A percentile compares a stretch with the other conserved stretches of the same genome.
Evolutionary conservation across 2,797 vertebrate genomes (phyloP).

Genomic region (Chelidonichthys spinosus): DNA sequence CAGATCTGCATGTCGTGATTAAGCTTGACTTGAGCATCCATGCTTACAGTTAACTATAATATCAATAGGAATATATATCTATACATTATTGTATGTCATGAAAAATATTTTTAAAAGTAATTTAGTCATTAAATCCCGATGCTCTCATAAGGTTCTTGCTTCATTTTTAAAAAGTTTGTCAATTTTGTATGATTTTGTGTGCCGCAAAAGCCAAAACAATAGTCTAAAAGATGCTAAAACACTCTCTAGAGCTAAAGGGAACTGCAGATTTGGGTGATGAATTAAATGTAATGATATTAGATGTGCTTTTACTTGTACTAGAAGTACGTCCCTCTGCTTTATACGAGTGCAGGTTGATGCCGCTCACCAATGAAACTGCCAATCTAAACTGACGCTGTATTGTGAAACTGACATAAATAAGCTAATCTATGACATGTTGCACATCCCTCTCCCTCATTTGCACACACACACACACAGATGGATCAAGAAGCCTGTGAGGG

Average conservation of each 20-base stretch:
- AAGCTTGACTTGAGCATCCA: neutral
- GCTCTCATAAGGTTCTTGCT: neutral
- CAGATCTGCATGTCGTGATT: neutral
- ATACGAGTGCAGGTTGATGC: neutral
- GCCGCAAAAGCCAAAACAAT: neutral
- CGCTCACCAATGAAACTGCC: neutral
- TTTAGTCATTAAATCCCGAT: neutral
- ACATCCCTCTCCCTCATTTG: neutral
- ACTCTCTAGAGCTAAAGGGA: neutral
- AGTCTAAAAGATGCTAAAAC: accelerated
- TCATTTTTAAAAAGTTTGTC: neutral
- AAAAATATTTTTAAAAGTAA: too few relatives aligned
- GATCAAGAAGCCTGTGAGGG: slow-evolving; percentile 21
- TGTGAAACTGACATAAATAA: slow-evolving; percentile 34
- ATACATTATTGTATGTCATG: too few relatives aligned
- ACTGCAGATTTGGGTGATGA: neutral
- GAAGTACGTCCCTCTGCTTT: neutral
- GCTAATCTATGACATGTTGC: slow-evolving; percentile 14
- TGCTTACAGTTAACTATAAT: too few relatives aligned
- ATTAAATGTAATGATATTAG: too few relatives aligned
- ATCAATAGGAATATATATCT: too few relatives aligned
- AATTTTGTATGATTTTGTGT: neutral
- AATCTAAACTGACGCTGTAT: slow-evolving; percentile 13
- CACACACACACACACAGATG: neutral
- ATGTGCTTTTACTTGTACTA: neutral